Percentiles rank a stretch among this genome's conserved stretches.
Evolutionary conservation across 2,113 vertebrate species (phyloP).

Genomic region (Cricetomys ansorgei): DNA sequence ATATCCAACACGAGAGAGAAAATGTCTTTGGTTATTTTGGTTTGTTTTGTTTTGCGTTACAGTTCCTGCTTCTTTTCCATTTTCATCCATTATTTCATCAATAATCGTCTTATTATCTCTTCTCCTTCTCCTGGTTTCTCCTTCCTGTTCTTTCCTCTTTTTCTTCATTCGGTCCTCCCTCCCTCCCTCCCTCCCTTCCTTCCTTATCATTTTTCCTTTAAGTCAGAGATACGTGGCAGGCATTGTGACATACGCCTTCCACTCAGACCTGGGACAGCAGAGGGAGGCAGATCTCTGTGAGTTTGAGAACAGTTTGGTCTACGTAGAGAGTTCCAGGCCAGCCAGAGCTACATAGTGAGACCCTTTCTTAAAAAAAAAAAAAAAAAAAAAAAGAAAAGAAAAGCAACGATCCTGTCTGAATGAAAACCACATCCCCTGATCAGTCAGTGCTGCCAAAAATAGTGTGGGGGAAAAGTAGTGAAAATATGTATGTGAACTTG

Average conservation of each 20-base stretch:
- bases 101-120: background rate
- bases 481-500: constrained; percentile 21
- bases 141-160: background rate
- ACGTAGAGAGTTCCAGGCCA: background rate
- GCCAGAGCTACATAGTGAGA: background rate
- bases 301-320: background rate
- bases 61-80: background rate
- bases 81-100: no score
- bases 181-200: accelerated
- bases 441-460: background rate
- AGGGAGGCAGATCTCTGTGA: background rate
- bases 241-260: background rate
- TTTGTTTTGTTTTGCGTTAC: background rate
- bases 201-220: no score
- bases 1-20: background rate
- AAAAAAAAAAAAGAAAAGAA: background rate
- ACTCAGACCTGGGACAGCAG: background rate
- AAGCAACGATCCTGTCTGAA: background rate
- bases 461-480: background rate
- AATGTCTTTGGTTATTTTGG: background rate
- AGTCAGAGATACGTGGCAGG: background rate
- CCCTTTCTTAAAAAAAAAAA: background rate
- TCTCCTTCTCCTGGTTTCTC: background rate
- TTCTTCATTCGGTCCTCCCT: background rate
- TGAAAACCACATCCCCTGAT: background rate